Conservation (phyloP, 2,113 vertebrate species). For the human region GRCh38 chr2:8946001-8946500, state of each 20-base stretch:
- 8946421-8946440: not conserved
- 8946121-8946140: not conserved
- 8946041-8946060: not conserved
- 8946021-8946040: not conserved
- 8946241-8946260: accelerated
- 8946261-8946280: not conserved
- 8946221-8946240: not conserved
- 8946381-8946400: not conserved
- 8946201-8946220: not conserved
- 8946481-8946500: not conserved
- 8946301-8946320: not conserved
- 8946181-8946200: not conserved
- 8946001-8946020: too few relatives aligned
- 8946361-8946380: not conserved
- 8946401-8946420: not conserved
- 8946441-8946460: not conserved
- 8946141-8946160: accelerated
- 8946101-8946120: too few relatives aligned
- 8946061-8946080: too few relatives aligned
- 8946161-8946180: not conserved
- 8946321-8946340: too few relatives aligned
- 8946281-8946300: not conserved
- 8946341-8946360: not conserved
- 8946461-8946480: not conserved
- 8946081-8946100: not conserved